Percentiles rank a stretch among this genome's conserved stretches.
Conservation (phyloP, 1,140 invertebrate genomes). For the Cydia amplana region DNA sequence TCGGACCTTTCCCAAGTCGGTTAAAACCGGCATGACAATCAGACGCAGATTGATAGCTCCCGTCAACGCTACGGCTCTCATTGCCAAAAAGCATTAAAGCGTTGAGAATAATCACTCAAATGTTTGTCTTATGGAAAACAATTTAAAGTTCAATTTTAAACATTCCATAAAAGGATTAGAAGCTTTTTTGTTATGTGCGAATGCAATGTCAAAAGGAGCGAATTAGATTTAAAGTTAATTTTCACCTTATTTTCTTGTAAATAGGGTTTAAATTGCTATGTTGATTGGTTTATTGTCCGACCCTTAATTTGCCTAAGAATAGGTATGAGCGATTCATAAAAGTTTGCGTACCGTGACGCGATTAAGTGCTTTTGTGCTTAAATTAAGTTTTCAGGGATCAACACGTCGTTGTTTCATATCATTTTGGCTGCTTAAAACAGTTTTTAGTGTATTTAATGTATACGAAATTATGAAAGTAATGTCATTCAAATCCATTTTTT, state of each 20-base stretch:
- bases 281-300: constrained; percentile 21
- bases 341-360: constrained; percentile 39
- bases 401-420: not conserved
- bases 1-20: constrained; percentile 14
- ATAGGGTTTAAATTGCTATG: constrained; percentile 2
- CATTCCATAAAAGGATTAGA: not conserved
- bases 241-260: constrained; percentile 30
- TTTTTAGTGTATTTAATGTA: too few relatives aligned
- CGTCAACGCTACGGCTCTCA: constrained; percentile 41
- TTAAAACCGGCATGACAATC: constrained; percentile 9
- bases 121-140: not conserved
- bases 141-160: not conserved
- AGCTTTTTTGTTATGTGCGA: not conserved
- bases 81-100: not conserved
- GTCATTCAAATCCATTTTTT: too few relatives aligned
- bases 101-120: not conserved
- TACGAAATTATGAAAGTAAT: too few relatives aligned
- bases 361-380: constrained; percentile 39
- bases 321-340: constrained; percentile 41
- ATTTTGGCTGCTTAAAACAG: not conserved
- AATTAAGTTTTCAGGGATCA: constrained; percentile 32
- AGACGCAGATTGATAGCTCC: constrained; percentile 48
- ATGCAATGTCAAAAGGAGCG: constrained; percentile 49
- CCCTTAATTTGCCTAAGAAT: constrained; percentile 49
- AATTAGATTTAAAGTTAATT: constrained; percentile 40